These are phyloP conservation scores for Chelonia mydas DNA, from an alignment of 2,797 vertebrate species.

Conservation along the genomic window DNA sequence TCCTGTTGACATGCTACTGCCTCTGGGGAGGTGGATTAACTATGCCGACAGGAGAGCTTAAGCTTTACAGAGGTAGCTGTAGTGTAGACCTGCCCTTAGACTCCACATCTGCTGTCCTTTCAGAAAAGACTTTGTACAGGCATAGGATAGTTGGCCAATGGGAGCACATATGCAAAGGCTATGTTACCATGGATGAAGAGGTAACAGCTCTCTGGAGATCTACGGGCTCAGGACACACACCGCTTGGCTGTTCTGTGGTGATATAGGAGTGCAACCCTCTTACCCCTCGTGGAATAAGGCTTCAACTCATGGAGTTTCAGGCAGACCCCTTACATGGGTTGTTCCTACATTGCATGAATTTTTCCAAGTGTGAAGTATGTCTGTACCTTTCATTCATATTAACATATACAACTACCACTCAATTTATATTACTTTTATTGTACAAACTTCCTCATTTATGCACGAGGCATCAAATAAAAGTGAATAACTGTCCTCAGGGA, in stretches of 20 bases:
- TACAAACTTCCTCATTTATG: not conserved
- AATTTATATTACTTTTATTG: not conserved
- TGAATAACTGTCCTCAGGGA: rapidly evolving
- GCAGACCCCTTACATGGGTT: not conserved
- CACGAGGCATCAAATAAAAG: not conserved
- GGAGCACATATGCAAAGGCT: rapidly evolving
- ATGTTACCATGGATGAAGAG: rapidly evolving
- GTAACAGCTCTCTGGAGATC: rapidly evolving
- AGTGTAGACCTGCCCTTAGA: not conserved
- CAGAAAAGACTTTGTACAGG: not conserved
- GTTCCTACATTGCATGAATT: no score
- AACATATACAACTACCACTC: rapidly evolving
- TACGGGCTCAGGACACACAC: rapidly evolving
- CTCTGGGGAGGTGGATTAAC: not conserved
- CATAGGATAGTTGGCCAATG: not conserved
- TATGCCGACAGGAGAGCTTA: not conserved
- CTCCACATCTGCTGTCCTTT: not conserved
- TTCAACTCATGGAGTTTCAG: not conserved
- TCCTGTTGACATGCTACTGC: no score
- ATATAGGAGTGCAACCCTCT: rapidly evolving
- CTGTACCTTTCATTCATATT: rapidly evolving
- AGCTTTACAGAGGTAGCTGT: not conserved
- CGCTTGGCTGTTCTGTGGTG: rapidly evolving
- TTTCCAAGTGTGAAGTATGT: not conserved
- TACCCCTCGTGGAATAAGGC: not conserved